Conservation (phyloP, 2,888 invertebrate species). For the Stenichneumon culpator region DNA sequence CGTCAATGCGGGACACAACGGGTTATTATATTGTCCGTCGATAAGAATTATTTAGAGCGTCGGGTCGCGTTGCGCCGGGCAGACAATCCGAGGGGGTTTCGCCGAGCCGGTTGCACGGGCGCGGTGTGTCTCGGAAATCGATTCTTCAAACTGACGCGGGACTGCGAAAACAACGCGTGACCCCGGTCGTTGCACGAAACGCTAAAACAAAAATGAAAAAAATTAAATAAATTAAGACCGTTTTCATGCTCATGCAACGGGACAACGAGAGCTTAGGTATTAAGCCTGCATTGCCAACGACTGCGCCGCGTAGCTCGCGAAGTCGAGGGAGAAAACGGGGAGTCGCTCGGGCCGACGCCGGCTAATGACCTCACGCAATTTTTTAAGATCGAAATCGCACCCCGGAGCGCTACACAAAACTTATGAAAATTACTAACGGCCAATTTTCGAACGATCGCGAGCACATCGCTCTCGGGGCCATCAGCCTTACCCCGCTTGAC, state of each 20-base stretch:
- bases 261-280: conserved; percentile 49
- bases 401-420: conserved; percentile 12
- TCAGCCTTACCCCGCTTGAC: conserved; percentile 2
- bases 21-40: not conserved
- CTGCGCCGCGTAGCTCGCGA: conserved; percentile 3
- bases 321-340: conserved; percentile 2
- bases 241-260: conserved; percentile 21
- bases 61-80: not conserved
- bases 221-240: conserved; percentile 32
- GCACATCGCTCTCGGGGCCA: conserved; percentile 26
- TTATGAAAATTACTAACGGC: conserved; percentile 54
- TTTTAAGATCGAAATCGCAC: conserved; percentile 51
- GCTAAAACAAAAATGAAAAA: conserved; percentile 26
- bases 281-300: conserved; percentile 48
- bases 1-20: conserved; percentile 10
- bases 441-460: conserved; percentile 30
- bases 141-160: conserved; percentile 44
- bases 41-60: not conserved
- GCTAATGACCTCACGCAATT: conserved; percentile 57
- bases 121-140: conserved; percentile 45
- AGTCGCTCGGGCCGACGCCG: conserved; percentile 18
- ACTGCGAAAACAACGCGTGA: conserved; percentile 58
- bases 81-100: not conserved
- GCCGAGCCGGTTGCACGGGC: not conserved
- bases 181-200: conserved; percentile 63